Evolutionary conservation across 2,113 vertebrate species (phyloP).

Genomic region (Pygoscelis antarcticus): DNA sequence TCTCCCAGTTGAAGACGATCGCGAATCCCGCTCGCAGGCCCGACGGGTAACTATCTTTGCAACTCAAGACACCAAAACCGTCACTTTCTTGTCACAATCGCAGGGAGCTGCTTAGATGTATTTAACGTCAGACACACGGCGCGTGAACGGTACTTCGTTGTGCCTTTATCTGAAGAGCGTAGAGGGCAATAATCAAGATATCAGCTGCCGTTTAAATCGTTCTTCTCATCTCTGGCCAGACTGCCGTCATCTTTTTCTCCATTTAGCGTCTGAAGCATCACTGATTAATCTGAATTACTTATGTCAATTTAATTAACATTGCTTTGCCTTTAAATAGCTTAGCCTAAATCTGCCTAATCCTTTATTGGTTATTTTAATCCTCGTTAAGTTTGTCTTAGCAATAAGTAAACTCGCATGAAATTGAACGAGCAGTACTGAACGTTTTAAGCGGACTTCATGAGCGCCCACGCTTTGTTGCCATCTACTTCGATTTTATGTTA

Average conservation of each 20-base stretch:
- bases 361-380: not conserved
- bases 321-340: constrained; percentile 33
- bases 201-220: not conserved
- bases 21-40: not conserved
- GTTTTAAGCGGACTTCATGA: not conserved
- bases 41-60: not conserved
- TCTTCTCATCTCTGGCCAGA: not conserved
- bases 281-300: constrained; percentile 17
- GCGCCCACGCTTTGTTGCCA: not conserved
- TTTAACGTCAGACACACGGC: not conserved
- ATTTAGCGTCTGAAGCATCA: not conserved
- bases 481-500: not conserved
- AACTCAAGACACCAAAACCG: not conserved
- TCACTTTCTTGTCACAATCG: not conserved
- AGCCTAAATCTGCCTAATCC: constrained; percentile 32
- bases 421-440: not conserved
- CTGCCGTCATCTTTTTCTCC: not conserved
- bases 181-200: not conserved
- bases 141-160: not conserved
- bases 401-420: not conserved
- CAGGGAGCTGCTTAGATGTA: not conserved
- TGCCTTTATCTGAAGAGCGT: not conserved
- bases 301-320: constrained; percentile 5
- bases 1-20: not conserved
- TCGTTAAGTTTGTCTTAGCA: not conserved